These are phyloP conservation scores for Thaumatotibia leucotreta DNA, from an alignment of 1,140 invertebrate genomes.

Conservation along the genomic window DNA sequence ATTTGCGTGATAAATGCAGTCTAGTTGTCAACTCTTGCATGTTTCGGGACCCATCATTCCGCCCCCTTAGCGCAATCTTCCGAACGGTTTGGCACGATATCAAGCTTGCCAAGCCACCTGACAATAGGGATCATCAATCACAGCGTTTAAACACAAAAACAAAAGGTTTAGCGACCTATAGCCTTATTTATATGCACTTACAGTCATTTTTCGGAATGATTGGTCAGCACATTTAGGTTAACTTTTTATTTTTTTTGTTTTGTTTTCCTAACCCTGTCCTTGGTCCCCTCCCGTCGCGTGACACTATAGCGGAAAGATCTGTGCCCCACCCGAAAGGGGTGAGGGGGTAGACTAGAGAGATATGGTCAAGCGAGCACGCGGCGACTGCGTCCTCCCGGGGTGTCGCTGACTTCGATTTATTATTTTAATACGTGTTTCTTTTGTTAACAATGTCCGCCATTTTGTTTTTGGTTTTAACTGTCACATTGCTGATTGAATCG, in stretches of 20 bases:
- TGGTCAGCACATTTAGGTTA: conserved; percentile 5
- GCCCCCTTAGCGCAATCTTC: conserved; percentile 60
- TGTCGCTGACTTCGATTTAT: conserved; percentile 22
- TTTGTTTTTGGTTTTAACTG: neutral
- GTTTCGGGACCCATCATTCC: conserved; percentile 55
- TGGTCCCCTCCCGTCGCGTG: conserved; percentile 28
- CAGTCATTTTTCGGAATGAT: neutral
- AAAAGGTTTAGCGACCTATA: conserved; percentile 8
- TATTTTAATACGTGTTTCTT: conserved; percentile 25
- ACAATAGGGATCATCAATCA: conserved; percentile 67
- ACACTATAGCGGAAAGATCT: conserved; percentile 38
- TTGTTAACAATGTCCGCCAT: conserved; percentile 14
- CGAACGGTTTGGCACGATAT: conserved; percentile 53
- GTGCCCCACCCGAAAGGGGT: conserved; percentile 43
- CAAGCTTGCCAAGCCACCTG: conserved; percentile 52
- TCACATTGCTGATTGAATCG: conserved; percentile 15
- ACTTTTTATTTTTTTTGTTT: conserved; percentile 13
- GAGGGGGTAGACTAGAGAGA: conserved; percentile 37
- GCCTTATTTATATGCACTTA: conserved; percentile 2
- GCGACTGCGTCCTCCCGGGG: conserved; percentile 3
- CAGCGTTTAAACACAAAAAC: conserved; percentile 27
- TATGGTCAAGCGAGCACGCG: conserved; percentile 47
- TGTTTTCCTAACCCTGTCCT: conserved; percentile 9
- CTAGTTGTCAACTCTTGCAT: conserved; percentile 30
- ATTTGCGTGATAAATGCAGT: neutral